Percentiles rank a stretch among this genome's conserved stretches.
phyloP scores from a whole-genome alignment of 2,797 vertebrate species.

The Aratinga solstitialis region DNA sequence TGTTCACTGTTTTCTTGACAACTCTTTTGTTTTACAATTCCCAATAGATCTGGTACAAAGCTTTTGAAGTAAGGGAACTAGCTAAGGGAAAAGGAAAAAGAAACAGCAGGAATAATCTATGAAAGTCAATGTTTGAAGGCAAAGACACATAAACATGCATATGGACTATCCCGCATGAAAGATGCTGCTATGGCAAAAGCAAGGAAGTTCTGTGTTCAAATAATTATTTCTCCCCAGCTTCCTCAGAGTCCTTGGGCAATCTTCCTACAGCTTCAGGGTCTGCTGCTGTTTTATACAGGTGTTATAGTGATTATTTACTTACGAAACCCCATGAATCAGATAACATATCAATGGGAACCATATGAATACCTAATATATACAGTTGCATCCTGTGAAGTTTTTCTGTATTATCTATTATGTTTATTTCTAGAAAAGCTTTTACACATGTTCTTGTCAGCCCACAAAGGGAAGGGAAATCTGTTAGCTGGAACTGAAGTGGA shows the following conservation, averaged over 20 bases:
- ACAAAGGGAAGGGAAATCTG: neutral
- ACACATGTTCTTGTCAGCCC: neutral
- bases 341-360: neutral
- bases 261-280: neutral
- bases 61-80: neutral
- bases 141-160: neutral
- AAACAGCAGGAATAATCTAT: constrained; percentile 5
- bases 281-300: neutral
- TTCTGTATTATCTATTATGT: neutral
- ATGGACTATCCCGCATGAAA: neutral
- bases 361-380: neutral
- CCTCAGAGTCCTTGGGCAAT: neutral
- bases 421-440: neutral
- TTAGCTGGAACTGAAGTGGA: neutral
- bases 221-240: neutral
- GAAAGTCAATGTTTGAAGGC: neutral
- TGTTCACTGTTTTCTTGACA: constrained; percentile 13
- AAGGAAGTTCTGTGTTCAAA: constrained; percentile 29
- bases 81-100: constrained; percentile 9
- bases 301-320: neutral
- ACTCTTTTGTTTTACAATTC: neutral
- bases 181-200: neutral
- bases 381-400: neutral
- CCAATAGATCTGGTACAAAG: neutral
- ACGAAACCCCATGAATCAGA: neutral